Evolutionary conservation across 2,113 vertebrate genomes (phyloP), one percentile per base, ranked within the genome.

Genomic region (Mungos mungo): DNA sequence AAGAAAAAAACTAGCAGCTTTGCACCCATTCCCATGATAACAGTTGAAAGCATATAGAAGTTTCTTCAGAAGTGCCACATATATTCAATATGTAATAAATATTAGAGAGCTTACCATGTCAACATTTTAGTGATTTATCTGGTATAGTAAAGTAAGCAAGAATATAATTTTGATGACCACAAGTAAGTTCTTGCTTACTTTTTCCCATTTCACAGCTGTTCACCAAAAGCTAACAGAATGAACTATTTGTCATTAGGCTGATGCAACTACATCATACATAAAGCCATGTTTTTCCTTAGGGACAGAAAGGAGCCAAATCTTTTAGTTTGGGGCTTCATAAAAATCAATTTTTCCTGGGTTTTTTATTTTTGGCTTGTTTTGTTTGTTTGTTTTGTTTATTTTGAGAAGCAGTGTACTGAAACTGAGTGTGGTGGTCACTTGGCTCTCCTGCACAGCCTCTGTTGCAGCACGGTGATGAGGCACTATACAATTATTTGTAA

Each of bases 391-490:
- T 60, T 52, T 52, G 50, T 71, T 80, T 33, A 41, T 33, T 76
- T 18, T 52, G 45, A 85, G 19, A 9, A 50, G 16, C n/a, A 4
- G 19, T 84, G 23, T 60, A n/a, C 27, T 86, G 50, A 68, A 25
- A n/a, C 25, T 63, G n/a, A n/a, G 38, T 68, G 13, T 29, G 21
- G 16, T 29, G 21, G 9, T 16, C 63, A 29, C 14, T 87, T 1
- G 0, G 2, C 19, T 76, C 18, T 54, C 60, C 45, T 65, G 19
- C 21, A 23, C 0, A 1, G 57, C 2, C 4, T 19, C 54, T 89
- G 72, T 66, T 31, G 7, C 21, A 31, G 25, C 29, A 11, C 33
- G 11, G n/a, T 41, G 1, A 94, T 57, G 15, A 33, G 38, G 45
- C n/a, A 23, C n/a, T 71, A 47, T 27, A 77, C 25, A 76, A 35